These are phyloP conservation scores for Drosophila neotestacea DNA, from an alignment of 2,888 invertebrate species.

Conservation along the genomic window DNA sequence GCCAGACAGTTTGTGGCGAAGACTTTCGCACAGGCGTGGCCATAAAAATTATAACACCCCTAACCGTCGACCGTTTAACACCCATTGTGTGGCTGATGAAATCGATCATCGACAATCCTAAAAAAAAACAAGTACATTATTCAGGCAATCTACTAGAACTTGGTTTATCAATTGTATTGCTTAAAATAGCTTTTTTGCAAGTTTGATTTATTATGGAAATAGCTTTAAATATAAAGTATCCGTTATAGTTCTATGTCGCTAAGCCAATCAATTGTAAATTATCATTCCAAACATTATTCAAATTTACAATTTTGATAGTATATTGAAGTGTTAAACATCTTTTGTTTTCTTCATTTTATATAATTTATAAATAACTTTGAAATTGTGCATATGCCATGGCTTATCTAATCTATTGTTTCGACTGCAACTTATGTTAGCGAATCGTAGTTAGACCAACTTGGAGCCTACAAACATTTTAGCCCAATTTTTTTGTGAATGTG, in stretches of 20 bases:
- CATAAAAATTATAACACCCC: constrained; percentile 7
- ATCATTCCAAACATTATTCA: too few relatives aligned
- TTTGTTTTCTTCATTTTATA: neutral
- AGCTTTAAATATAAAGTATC: too few relatives aligned
- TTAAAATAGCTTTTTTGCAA: neutral
- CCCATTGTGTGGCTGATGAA: neutral
- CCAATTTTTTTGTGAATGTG: neutral
- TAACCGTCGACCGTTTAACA: neutral
- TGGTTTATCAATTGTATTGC: constrained; percentile 11
- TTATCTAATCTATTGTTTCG: constrained; percentile 25
- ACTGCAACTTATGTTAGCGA: neutral
- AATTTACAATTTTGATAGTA: neutral
- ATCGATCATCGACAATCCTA: constrained; percentile 2
- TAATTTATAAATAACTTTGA: neutral
- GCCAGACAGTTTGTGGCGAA: neutral
- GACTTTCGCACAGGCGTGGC: constrained; percentile 25
- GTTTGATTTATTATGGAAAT: constrained; percentile 11
- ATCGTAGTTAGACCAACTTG: neutral
- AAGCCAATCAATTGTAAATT: too few relatives aligned
- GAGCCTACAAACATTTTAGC: neutral
- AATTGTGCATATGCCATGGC: constrained; percentile 5
- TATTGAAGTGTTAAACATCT: neutral
- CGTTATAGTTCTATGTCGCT: too few relatives aligned
- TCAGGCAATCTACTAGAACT: neutral
- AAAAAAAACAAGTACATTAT: neutral